Conservation (phyloP, 2,888 invertebrate species). For the Drosophila neonasuta region DNA sequence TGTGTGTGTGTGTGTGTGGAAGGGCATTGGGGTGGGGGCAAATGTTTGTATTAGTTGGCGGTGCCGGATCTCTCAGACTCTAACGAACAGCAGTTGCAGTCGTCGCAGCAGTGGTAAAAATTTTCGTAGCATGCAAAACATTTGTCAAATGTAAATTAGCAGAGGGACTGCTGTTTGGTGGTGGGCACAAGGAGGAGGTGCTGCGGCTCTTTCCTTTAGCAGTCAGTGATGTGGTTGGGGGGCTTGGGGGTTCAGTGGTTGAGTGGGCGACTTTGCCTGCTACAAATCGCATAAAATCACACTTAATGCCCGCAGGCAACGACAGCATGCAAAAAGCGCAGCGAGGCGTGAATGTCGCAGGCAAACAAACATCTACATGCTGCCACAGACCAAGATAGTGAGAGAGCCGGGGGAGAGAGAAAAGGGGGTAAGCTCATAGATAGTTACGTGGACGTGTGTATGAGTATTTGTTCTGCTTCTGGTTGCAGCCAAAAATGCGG, state of each 20-base stretch:
- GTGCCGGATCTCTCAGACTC: conserved; percentile 28
- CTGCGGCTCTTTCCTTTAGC: conserved; percentile 42
- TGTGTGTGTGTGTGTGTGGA: conserved; percentile 2
- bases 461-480: neutral
- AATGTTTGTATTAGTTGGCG: conserved; percentile 49
- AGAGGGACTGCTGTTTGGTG: conserved; percentile 38
- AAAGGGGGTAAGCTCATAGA: conserved; percentile 3
- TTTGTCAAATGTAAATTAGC: conserved; percentile 80
- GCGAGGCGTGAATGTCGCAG: conserved; percentile 76
- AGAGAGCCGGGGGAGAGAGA: neutral
- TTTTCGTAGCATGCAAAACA: conserved; percentile 75
- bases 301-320: conserved; percentile 79
- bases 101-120: conserved; percentile 65
- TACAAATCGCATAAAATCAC: conserved; percentile 78
- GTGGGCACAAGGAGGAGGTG: conserved; percentile 1
- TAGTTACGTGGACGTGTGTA: neutral
- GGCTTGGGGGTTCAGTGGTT: conserved; percentile 11
- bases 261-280: conserved; percentile 27
- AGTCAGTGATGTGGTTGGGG: conserved; percentile 22
- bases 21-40: conserved; percentile 3
- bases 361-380: conserved; percentile 64
- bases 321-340: conserved; percentile 70
- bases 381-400: conserved; percentile 8
- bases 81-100: conserved; percentile 71
- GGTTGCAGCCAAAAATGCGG: conserved; percentile 57